These are phyloP conservation scores for Heteromurus nitidus DNA, from an alignment of 2,888 invertebrate genomes.

Conservation along the genomic window DNA sequence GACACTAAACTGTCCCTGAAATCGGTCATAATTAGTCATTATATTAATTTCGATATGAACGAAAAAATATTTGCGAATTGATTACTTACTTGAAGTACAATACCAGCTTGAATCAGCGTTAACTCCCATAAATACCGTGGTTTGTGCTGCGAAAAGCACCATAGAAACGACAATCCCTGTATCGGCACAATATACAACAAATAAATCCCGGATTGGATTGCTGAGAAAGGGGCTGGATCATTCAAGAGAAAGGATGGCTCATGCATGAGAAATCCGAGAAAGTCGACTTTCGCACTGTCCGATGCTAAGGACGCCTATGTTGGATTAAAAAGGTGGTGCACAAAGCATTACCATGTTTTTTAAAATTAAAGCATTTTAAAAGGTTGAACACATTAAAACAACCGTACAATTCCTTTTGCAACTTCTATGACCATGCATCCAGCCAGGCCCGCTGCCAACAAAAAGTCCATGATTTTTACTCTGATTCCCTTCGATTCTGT, in stretches of 20 bases:
- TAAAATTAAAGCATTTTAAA: not conserved
- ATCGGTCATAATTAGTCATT: not conserved
- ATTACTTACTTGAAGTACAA: constrained; percentile 67
- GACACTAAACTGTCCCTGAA: constrained; percentile 69
- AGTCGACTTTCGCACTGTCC: constrained; percentile 29
- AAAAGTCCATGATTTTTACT: constrained; percentile 56
- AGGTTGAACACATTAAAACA: constrained; percentile 42
- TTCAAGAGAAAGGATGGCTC: constrained; percentile 65
- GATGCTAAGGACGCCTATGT: constrained; percentile 33
- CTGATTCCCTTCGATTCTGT: not conserved
- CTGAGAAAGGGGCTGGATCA: constrained; percentile 69
- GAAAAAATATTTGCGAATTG: too few species aligned
- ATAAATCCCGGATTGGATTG: constrained; percentile 67
- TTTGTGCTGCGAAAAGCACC: constrained; percentile 47
- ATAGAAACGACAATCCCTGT: constrained; percentile 56
- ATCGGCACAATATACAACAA: constrained; percentile 71
- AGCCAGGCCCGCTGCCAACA: constrained; percentile 61
- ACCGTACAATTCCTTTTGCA: constrained; percentile 70
- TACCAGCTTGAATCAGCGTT: constrained; percentile 67
- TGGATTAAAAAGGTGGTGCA: not conserved
- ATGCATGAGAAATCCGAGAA: constrained; percentile 52
- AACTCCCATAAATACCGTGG: constrained; percentile 71
- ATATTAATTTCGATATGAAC: too few species aligned
- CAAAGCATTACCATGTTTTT: not conserved
- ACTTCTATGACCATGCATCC: constrained; percentile 63